Conservation (phyloP, 2,797 vertebrate genomes). For the Phrynocephalus guinanensis region DNA sequence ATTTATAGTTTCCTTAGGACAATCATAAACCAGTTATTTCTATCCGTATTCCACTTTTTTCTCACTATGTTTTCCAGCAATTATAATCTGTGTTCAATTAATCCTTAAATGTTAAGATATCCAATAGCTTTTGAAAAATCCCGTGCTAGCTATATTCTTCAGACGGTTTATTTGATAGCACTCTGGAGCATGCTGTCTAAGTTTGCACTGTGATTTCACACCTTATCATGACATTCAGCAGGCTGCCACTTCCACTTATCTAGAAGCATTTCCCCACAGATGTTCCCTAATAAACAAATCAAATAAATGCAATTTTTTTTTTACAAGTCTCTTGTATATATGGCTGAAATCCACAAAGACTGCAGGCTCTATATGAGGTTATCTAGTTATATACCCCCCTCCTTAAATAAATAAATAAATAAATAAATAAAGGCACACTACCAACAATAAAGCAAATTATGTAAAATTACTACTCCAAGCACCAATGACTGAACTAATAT, state of each 20-base stretch:
- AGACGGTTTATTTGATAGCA: not conserved
- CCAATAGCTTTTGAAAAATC: too few relatives aligned
- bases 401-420: too few relatives aligned
- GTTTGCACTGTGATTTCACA: not conserved
- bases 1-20: not conserved
- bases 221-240: not conserved
- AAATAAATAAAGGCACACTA: not conserved
- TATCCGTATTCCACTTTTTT: not conserved
- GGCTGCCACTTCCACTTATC: too few relatives aligned
- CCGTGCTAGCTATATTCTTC: not conserved
- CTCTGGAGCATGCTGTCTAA: not conserved
- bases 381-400: too few relatives aligned
- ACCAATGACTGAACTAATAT: not conserved
- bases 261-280: too few relatives aligned
- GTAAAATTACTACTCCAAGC: not conserved
- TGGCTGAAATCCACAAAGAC: too few relatives aligned
- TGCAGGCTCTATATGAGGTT: not conserved
- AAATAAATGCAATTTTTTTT: too few relatives aligned
- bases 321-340: too few relatives aligned
- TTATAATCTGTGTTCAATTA: not conserved
- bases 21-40: not conserved
- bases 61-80: not conserved
- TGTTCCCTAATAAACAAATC: not conserved
- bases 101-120: not conserved
- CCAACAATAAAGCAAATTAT: not conserved